Base-by-base conservation (phyloP, 2,797 vertebrate species). In the Sebastes iracundus region DNA sequence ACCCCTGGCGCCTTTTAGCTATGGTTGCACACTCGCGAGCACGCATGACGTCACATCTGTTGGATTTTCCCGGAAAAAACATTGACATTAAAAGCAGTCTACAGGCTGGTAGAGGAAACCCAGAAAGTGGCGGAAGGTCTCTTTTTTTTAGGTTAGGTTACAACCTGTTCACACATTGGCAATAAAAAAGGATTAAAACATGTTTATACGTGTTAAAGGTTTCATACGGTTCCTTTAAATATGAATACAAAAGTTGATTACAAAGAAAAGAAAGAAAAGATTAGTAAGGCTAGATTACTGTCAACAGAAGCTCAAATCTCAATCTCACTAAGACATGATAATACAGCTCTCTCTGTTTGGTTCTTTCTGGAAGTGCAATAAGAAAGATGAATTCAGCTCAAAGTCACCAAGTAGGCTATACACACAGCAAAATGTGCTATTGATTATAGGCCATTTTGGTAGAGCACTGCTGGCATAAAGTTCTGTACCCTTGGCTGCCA, bases 401-500 rank as follows among this genome's bases (percentile, higher is more conserved):
- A 59, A 59, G 30, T 65, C 59, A 80, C 64, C 32, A 65, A 27
- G 20, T 80, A 25, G 64, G 58, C 60, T 14, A 20, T 76, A 4
- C 38, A n/a, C 55, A 30, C 28, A 61, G 60, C 58, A 64, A 55
- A 22, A 74, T 59, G 16, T 42, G 32, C 46, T 33, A 18, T 62
- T 79, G 46, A 71, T 22, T 52, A 49, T 9, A 18, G 56, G 25
- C 27, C 35, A 55, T 42, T 74, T 58, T 75, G 58, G 64, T 71
- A 9, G 18, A 70, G 63, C 16, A 25, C 49, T 42, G n/a, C 53
- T 76, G 52, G 22, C 72, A 70, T 11, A 62, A 32, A 35, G 68
- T 56, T 62, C 32, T 55, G 61, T 72, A 64, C 76, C 59, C 64
- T 69, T 46, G 38, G 20, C 70, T 82, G 72, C 33, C 64, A 70